Percentiles rank a stretch among this genome's conserved stretches.
These are phyloP conservation scores for Equus przewalskii DNA, from an alignment of 2,113 vertebrate genomes.

Conservation along the genomic window DNA sequence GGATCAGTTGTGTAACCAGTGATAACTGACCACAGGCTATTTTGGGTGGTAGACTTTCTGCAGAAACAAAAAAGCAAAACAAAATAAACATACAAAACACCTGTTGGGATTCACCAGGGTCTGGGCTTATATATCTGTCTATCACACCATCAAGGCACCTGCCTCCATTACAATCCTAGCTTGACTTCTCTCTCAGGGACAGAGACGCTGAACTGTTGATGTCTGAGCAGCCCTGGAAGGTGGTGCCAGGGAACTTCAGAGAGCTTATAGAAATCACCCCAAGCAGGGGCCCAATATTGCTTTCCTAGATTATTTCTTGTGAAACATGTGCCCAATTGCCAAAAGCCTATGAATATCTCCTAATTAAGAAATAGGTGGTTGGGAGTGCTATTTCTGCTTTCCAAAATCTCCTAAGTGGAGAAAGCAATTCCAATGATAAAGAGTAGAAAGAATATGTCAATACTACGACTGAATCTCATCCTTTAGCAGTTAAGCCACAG, in stretches of 20 bases:
- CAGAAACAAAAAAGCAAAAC: neutral
- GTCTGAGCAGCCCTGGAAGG: neutral
- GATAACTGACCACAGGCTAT: neutral
- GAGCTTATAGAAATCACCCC: neutral
- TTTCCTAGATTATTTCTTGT: neutral
- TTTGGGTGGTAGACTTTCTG: neutral
- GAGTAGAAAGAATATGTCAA: neutral
- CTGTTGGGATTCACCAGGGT: neutral
- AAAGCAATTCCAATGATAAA: neutral
- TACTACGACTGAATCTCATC: neutral
- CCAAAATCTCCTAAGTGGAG: neutral
- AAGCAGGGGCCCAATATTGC: neutral
- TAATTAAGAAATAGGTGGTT: neutral
- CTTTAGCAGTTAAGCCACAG: neutral
- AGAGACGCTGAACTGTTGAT: neutral
- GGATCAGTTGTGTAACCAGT: neutral
- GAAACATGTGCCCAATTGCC: neutral
- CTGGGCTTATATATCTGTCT: neutral
- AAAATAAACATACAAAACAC: neutral
- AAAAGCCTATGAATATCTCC: neutral
- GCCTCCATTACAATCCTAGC: neutral
- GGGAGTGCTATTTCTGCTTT: neutral
- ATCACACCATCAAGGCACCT: neutral
- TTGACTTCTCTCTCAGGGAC: neutral
- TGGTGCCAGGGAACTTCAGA: neutral